A percentile compares a stretch with the other conserved stretches of the same genome.
phyloP scores from a whole-genome alignment of 2,888 invertebrate species.

The Lithophane socia region DNA sequence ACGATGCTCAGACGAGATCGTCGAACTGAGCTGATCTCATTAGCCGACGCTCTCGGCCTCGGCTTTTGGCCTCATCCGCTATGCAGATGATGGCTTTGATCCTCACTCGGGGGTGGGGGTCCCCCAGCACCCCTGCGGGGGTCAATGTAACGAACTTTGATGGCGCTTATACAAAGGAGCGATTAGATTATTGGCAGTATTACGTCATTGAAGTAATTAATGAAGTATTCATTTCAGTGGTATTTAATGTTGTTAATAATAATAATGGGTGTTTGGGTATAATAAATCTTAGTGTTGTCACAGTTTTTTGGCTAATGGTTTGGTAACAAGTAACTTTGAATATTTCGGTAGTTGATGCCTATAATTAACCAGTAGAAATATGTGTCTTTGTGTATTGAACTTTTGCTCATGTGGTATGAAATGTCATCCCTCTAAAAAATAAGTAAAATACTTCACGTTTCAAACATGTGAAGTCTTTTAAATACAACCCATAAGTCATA shows the following conservation, averaged over 20 bases:
- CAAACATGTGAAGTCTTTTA: background rate
- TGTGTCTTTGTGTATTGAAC: background rate
- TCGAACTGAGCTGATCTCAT: conserved; percentile 71
- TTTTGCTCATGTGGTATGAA: background rate
- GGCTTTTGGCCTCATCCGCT: conserved; percentile 69
- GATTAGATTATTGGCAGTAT: conserved; percentile 42
- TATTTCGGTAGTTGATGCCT: background rate
- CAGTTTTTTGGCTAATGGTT: background rate
- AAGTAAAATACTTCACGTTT: conserved; percentile 3
- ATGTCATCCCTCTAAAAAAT: background rate
- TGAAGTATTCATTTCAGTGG: conserved; percentile 22
- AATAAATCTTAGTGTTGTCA: background rate
- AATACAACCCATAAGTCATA: conserved; percentile 9
- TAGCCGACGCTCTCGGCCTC: conserved; percentile 47
- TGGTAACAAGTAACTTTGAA: background rate
- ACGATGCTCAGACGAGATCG: conserved; percentile 56
- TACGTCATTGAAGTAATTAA: conserved; percentile 36
- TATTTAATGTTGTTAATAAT: conserved; percentile 14
- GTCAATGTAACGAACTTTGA: conserved; percentile 67
- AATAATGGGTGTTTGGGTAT: background rate
- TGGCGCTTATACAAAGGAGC: conserved; percentile 46
- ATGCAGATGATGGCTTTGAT: conserved; percentile 74
- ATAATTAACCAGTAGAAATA: background rate
- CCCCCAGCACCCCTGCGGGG: conserved; percentile 21
- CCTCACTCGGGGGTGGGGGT: conserved; percentile 21